Evolutionary conservation across 2,888 invertebrate species (phyloP).

Genomic region (Sceliomorpha sp.): DNA sequence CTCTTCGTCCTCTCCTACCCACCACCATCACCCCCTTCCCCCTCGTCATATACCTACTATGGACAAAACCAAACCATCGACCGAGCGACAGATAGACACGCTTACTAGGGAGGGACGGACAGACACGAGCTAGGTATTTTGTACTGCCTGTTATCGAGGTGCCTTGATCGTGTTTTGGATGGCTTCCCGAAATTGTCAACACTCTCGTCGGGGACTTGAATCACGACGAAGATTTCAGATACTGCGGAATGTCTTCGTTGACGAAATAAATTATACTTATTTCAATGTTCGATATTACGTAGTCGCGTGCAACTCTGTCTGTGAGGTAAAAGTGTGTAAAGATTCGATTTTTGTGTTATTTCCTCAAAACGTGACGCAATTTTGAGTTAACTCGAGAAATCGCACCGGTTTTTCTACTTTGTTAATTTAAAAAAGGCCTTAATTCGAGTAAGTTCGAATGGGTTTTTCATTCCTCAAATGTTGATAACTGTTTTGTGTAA

Average conservation of each 20-base stretch:
- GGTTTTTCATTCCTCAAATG: too few relatives aligned
- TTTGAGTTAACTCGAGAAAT: too few relatives aligned
- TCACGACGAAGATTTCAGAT: constrained; percentile 42
- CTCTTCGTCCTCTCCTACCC: constrained; percentile 53
- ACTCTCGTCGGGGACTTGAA: constrained; percentile 37
- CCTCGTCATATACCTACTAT: constrained; percentile 63
- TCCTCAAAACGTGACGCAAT: too few relatives aligned
- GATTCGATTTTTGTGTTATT: too few relatives aligned
- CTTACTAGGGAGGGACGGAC: constrained; percentile 64
- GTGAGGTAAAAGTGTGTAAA: too few relatives aligned
- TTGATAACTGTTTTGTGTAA: too few relatives aligned
- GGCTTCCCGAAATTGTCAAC: constrained; percentile 59
- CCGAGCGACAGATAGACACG: constrained; percentile 72
- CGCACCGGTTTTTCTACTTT: too few relatives aligned
- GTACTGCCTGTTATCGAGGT: constrained; percentile 63
- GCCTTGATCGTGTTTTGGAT: constrained; percentile 59
- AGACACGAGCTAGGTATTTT: constrained; percentile 71
- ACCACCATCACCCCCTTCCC: too few relatives aligned
- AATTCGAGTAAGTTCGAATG: too few relatives aligned
- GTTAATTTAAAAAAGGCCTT: too few relatives aligned
- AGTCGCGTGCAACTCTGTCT: too few relatives aligned
- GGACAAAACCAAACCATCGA: constrained; percentile 76
- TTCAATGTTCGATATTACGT: not conserved
- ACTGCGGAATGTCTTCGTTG: constrained; percentile 44
- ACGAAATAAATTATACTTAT: constrained; percentile 40